Conservation (phyloP, 1,140 invertebrate species). For the Polypedilum vanderplanki region DNA sequence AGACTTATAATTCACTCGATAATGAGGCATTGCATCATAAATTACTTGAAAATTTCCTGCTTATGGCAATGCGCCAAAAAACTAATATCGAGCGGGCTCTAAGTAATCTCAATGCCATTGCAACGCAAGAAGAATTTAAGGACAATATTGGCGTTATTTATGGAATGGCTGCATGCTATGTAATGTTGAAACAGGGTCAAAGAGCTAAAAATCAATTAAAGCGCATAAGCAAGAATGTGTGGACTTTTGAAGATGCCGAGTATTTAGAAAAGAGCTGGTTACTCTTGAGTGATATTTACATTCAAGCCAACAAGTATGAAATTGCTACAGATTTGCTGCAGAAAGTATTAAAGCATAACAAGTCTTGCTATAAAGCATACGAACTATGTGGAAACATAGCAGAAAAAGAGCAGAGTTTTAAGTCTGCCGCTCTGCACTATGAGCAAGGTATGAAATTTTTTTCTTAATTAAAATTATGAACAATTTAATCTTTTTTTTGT, state of each 20-base stretch:
- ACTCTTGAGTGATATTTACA: slow-evolving; percentile 84
- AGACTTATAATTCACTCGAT: slow-evolving; percentile 48
- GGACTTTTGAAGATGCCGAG: slow-evolving; percentile 93
- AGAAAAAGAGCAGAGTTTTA: slow-evolving; percentile 89
- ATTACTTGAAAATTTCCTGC: slow-evolving; percentile 72
- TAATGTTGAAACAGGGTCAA: slow-evolving; percentile 83
- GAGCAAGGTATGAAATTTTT: slow-evolving; percentile 44
- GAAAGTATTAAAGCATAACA: slow-evolving; percentile 79
- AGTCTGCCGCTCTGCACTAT: slow-evolving; percentile 78
- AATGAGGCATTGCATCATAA: slow-evolving; percentile 61
- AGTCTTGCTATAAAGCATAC: slow-evolving; percentile 82
- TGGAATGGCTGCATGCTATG: slow-evolving; percentile 78
- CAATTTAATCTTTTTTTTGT: slow-evolving; percentile 30
- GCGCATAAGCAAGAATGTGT: slow-evolving; percentile 73
- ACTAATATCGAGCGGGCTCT: slow-evolving; percentile 74
- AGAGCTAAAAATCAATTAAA: slow-evolving; percentile 89
- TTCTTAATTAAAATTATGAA: slow-evolving; percentile 33
- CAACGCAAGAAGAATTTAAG: slow-evolving; percentile 57
- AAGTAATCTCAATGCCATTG: slow-evolving; percentile 69
- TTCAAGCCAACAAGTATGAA: slow-evolving; percentile 80
- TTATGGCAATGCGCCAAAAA: slow-evolving; percentile 81
- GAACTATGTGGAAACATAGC: slow-evolving; percentile 79
- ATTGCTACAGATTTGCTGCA: slow-evolving; percentile 75
- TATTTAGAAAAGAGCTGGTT: slow-evolving; percentile 94
- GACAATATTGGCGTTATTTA: slow-evolving; percentile 83